phyloP scores from a whole-genome alignment of 2,888 invertebrate species.

The Miltochrista miniata region DNA sequence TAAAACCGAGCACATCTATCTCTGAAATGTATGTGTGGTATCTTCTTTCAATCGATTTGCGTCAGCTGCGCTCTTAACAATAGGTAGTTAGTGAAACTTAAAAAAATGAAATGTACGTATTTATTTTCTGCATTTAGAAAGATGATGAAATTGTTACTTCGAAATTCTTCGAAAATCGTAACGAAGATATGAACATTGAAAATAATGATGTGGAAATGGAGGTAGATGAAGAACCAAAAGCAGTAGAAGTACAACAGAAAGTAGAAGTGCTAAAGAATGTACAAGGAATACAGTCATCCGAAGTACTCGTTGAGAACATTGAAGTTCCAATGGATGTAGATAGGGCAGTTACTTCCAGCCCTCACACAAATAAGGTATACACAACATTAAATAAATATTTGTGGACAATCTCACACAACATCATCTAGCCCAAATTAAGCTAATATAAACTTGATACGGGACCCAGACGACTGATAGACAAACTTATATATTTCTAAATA shows the following conservation, averaged over 20 bases:
- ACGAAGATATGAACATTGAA: conserved; percentile 17
- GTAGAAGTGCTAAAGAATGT: background rate
- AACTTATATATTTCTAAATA: too few species aligned
- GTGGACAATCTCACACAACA: too few species aligned
- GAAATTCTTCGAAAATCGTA: conserved; percentile 55
- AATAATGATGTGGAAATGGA: conserved; percentile 14
- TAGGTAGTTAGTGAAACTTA: too few species aligned
- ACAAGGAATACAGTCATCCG: conserved; percentile 3
- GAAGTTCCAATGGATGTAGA: conserved; percentile 27
- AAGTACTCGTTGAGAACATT: conserved; percentile 1
- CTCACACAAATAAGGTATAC: conserved; percentile 36
- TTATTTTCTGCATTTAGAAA: conserved; percentile 38
- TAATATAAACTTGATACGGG: too few species aligned
- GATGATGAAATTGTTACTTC: conserved; percentile 52
- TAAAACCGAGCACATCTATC: too few species aligned
- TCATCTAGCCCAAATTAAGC: too few species aligned
- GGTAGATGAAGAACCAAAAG: conserved; percentile 18
- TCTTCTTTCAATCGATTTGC: too few species aligned
- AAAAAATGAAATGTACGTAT: background rate
- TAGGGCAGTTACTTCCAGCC: conserved; percentile 31
- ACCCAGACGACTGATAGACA: too few species aligned
- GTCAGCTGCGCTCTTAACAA: too few species aligned
- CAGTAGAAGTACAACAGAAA: conserved; percentile 5
- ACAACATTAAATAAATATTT: too few species aligned
- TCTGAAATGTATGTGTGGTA: too few species aligned